Conservation (phyloP, 2,888 invertebrate species). For the Hydroisotoma schaefferi region DNA sequence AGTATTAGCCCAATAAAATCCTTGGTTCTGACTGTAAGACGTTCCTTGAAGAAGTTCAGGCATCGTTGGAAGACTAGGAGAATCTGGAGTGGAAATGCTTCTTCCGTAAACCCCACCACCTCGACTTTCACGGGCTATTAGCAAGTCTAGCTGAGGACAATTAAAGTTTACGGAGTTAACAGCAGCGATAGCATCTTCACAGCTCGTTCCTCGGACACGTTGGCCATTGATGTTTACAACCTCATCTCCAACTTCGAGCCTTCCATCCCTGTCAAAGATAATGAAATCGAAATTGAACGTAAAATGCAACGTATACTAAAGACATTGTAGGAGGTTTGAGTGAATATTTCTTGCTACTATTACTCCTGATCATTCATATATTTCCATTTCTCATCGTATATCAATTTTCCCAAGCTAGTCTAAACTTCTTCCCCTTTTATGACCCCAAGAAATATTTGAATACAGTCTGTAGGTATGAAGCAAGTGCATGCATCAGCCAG, state of each 20-base stretch:
- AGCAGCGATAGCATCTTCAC: conserved; percentile 32
- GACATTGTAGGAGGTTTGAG: conserved; percentile 17
- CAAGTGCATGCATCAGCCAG: too few species aligned
- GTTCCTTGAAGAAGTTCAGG: background rate
- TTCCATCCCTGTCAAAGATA: conserved; percentile 59
- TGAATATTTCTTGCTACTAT: conserved; percentile 10
- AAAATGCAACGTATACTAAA: too few species aligned
- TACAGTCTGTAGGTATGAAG: background rate
- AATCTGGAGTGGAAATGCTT: background rate
- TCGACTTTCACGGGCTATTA: conserved; percentile 39
- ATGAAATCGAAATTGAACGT: conserved; percentile 10
- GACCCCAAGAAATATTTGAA: conserved; percentile 14
- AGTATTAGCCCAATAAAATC: conserved; percentile 14
- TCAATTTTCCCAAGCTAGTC: background rate
- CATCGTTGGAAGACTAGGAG: background rate
- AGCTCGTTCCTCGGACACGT: conserved; percentile 61
- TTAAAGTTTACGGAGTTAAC: conserved; percentile 37
- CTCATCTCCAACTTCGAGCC: conserved; percentile 66
- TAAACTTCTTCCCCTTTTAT: conserved; percentile 7
- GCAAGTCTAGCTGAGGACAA: conserved; percentile 43
- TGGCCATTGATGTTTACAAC: conserved; percentile 69
- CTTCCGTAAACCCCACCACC: background rate
- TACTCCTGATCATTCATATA: conserved; percentile 9
- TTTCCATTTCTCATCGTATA: background rate
- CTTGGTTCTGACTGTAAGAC: background rate